Conservation (phyloP, 2,888 invertebrate genomes). For the Magallana nippona region DNA sequence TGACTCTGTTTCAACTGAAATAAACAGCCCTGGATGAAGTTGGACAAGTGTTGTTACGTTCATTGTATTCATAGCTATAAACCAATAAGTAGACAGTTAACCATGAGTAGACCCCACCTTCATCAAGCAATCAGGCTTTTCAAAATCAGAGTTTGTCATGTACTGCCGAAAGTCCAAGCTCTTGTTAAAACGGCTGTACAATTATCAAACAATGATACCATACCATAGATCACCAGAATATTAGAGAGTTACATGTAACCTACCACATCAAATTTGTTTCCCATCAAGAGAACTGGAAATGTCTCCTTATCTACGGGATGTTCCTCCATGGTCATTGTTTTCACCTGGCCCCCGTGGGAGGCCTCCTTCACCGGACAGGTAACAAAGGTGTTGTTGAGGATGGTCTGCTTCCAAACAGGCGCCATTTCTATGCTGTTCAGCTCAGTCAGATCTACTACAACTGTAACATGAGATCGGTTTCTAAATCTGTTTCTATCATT, state of each 20-base stretch:
- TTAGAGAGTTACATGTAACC: constrained; percentile 49
- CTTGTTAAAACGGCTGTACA: no score
- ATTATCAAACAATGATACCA: no score
- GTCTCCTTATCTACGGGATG: constrained; percentile 61
- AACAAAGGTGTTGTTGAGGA: constrained; percentile 67
- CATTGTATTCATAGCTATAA: no score
- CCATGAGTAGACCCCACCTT: no score
- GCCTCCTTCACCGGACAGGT: constrained; percentile 54
- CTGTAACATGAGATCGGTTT: constrained; percentile 57
- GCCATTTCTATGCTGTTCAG: constrained; percentile 70
- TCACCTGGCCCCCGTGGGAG: constrained; percentile 50
- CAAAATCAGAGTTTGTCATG: no score
- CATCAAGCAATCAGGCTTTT: no score
- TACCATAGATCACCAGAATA: no score
- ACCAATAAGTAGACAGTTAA: no score
- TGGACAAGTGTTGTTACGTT: no score
- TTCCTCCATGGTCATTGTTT: constrained; percentile 54
- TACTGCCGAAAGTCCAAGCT: no score
- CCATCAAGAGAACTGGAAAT: constrained; percentile 72
- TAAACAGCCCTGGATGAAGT: no score
- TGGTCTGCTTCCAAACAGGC: constrained; percentile 71
- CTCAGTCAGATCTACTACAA: constrained; percentile 74
- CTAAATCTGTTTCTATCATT: neutral
- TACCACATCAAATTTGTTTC: constrained; percentile 75
- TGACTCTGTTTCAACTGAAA: no score